These are phyloP conservation scores for Aquatica leii DNA, from an alignment of 2,888 invertebrate genomes.

Conservation along the genomic window DNA sequence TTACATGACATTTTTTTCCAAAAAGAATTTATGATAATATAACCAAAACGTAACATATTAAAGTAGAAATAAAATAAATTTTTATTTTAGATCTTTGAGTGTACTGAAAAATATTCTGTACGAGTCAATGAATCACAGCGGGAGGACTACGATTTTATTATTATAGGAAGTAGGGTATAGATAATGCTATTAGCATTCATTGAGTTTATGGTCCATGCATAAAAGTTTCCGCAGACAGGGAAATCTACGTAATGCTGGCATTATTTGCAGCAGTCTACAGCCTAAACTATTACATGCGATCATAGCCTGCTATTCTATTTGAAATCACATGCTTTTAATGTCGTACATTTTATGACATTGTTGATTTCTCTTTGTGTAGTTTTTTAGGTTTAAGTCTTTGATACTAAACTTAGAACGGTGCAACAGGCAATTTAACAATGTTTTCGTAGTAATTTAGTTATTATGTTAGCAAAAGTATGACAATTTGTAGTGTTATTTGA, in stretches of 20 bases:
- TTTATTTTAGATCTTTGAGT: slow-evolving; percentile 19
- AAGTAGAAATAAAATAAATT: slow-evolving; percentile 10
- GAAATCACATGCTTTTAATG: slow-evolving; percentile 7
- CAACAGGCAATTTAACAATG: too few species aligned
- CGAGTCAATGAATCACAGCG: slow-evolving; percentile 38
- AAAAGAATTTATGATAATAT: slow-evolving; percentile 7
- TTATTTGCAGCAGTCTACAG: slow-evolving; percentile 32
- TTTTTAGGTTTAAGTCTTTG: background rate
- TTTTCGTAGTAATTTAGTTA: too few species aligned
- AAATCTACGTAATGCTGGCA: slow-evolving; percentile 53
- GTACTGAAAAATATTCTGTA: slow-evolving; percentile 30
- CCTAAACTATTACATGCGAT: slow-evolving; percentile 31
- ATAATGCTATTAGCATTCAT: slow-evolving; percentile 68
- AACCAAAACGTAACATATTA: too few species aligned
- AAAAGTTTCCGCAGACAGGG: slow-evolving; percentile 61
- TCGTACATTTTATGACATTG: background rate
- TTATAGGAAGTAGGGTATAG: slow-evolving; percentile 60
- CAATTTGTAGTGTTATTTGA: too few species aligned
- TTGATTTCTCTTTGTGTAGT: background rate
- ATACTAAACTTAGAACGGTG: background rate
- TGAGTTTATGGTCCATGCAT: slow-evolving; percentile 69
- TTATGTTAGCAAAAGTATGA: too few species aligned
- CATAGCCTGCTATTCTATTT: slow-evolving; percentile 23
- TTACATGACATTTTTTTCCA: slow-evolving; percentile 25
- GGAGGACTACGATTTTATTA: slow-evolving; percentile 51